Base-by-base conservation (phyloP, 2,888 invertebrate species). In the Pammene aurita region DNA sequence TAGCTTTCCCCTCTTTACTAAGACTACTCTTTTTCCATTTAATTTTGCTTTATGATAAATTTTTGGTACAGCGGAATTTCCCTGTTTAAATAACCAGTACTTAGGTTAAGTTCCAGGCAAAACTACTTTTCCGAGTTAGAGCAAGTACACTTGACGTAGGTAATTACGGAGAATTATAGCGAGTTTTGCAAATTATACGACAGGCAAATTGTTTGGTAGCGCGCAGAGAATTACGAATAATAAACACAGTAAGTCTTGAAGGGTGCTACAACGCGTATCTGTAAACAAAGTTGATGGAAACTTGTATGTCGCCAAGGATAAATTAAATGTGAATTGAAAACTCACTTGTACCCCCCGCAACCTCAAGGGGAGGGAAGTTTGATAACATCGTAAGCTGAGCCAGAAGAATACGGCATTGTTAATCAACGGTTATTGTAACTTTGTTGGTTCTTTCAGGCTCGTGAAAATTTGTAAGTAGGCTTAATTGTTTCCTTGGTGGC, bases 1-100 rank as follows among this genome's bases (percentile, higher is more conserved):
- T 87, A 85, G 82, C 85, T 86, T 83, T 80, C 80, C 82, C 78
- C 78, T 84, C 83, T 86, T 86, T 84, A 86, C 84, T 85, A 84
- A 84, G 80, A 84, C 82, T 82, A 80, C 78, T 82, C 34, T 50
- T 80, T 82, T 84, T 77, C 74, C 79, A 84, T 85, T 85, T 84
- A 84, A 85, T 84, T 84, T 81, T 67, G 74, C 78, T 67, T 64
- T 60, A 60, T 64, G 58, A 71, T 71, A 67, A 55, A 48, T 64
- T 67, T 71, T 64, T 60, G 67, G 63, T 65, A 54, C 58, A 75
- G 77, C 76, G 69, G 73, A 74, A 73, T 79, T 77, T 73, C 42
- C 61, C 56, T 35, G 63, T 70, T 73, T 70, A 70, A 72, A 67
- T 34, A 48, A 38, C 41, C 46, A 67, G 57, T 44, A 58, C 50